Percentiles rank a stretch among this genome's conserved stretches.
These are phyloP conservation scores for Gymnosoma rotundatum DNA, from an alignment of 2,888 invertebrate genomes.

Conservation along the genomic window DNA sequence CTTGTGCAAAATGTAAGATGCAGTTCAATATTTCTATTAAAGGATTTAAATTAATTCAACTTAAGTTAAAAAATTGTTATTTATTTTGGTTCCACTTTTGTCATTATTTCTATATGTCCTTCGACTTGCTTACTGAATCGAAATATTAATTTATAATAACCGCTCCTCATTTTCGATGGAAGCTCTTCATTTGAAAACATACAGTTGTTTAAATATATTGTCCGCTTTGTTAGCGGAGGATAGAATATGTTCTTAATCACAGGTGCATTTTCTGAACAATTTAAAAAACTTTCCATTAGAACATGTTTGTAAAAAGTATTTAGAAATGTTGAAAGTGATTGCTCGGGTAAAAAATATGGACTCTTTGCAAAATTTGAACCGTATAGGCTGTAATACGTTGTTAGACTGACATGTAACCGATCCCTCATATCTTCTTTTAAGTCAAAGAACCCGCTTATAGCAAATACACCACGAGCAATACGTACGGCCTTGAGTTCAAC, in stretches of 20 bases:
- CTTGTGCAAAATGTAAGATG: no score
- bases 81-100: neutral
- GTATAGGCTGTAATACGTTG: neutral
- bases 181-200: neutral
- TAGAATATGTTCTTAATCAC: neutral
- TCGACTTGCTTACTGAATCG: neutral
- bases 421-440: neutral
- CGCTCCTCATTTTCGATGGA: neutral
- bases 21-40: no score
- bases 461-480: neutral
- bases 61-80: no score
- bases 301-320: slow-evolving; percentile 1
- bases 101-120: neutral
- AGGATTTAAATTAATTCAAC: no score
- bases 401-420: neutral
- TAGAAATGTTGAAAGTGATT: neutral
- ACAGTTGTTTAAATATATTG: neutral
- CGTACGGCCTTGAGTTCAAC: neutral
- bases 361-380: neutral
- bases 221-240: slow-evolving; percentile 18
- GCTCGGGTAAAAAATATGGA: neutral
- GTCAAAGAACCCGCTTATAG: neutral
- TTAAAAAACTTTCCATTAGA: neutral
- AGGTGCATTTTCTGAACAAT: slow-evolving; percentile 26
- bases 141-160: slow-evolving; percentile 5